phyloP scores from a whole-genome alignment of 1,140 invertebrate species.

The Phenacoccus solenopsis region DNA sequence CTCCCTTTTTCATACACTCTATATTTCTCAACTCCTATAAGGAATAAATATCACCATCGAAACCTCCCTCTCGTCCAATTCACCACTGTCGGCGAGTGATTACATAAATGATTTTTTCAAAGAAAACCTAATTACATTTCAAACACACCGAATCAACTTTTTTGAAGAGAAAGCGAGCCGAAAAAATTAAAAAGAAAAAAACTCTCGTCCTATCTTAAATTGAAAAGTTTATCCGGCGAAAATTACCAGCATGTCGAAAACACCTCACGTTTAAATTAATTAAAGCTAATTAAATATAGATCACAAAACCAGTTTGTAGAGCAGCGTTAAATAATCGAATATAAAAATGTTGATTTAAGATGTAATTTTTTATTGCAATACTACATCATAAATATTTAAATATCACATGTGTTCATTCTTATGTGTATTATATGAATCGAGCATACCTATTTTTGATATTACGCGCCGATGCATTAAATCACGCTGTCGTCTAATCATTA shows the following conservation, averaged over 20 bases:
- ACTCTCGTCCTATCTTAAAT: too few relatives aligned
- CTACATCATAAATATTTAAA: conserved; percentile 3
- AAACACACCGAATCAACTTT: not conserved
- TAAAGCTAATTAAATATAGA: not conserved
- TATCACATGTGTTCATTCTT: not conserved
- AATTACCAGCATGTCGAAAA: not conserved
- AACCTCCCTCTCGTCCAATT: too few relatives aligned
- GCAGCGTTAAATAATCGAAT: not conserved
- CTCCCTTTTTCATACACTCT: too few relatives aligned
- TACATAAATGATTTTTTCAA: not conserved
- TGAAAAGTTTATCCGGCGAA: not conserved
- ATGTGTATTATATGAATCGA: too few relatives aligned
- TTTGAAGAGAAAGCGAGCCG: not conserved
- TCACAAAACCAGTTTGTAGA: not conserved
- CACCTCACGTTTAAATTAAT: not conserved
- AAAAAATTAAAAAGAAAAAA: too few relatives aligned
- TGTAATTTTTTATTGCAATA: not conserved
- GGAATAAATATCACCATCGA: too few relatives aligned
- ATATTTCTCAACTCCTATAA: too few relatives aligned
- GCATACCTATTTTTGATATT: not conserved
- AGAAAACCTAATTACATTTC: not conserved
- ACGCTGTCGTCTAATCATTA: not conserved
- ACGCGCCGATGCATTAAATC: not conserved
- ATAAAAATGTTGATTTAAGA: not conserved
- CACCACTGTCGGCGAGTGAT: not conserved